Evolutionary conservation across 2,797 vertebrate genomes (phyloP).

Genomic region (Coendou prehensilis): DNA sequence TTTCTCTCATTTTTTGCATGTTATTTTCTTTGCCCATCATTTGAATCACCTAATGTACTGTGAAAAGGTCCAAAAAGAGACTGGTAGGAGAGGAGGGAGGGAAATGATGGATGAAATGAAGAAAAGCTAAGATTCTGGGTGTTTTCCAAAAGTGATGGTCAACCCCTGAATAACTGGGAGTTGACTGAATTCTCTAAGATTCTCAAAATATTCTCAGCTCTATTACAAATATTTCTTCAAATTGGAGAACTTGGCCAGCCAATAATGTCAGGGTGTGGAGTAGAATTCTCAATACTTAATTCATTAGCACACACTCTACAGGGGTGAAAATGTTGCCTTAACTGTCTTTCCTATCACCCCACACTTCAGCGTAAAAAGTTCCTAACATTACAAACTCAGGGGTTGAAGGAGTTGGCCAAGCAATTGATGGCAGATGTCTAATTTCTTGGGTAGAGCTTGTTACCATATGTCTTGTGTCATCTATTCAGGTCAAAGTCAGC

Average conservation of each 20-base stretch:
- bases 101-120: background rate
- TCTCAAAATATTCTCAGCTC: conserved; percentile 7
- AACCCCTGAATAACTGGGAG: background rate
- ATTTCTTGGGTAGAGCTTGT: conserved; percentile 68
- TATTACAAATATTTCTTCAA: conserved; percentile 28
- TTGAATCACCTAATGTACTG: conserved; percentile 2
- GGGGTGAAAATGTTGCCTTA: background rate
- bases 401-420: background rate
- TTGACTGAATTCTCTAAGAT: conserved; percentile 33
- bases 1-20: background rate
- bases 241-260: conserved; percentile 4
- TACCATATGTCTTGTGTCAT: conserved; percentile 70
- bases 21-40: conserved; percentile 11
- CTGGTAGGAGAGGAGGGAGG: too few relatives aligned
- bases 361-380: background rate
- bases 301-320: background rate
- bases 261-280: background rate
- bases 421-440: conserved; percentile 27
- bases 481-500: conserved; percentile 78
- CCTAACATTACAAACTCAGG: background rate
- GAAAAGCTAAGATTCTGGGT: conserved; percentile 13
- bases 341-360: background rate
- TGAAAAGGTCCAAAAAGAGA: background rate
- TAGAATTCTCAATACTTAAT: background rate
- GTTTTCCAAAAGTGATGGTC: conserved; percentile 2